A percentile compares a stretch with the other conserved stretches of the same genome.
These are phyloP conservation scores for Falco rusticolus DNA, from an alignment of 2,797 vertebrate genomes.

Conservation along the genomic window DNA sequence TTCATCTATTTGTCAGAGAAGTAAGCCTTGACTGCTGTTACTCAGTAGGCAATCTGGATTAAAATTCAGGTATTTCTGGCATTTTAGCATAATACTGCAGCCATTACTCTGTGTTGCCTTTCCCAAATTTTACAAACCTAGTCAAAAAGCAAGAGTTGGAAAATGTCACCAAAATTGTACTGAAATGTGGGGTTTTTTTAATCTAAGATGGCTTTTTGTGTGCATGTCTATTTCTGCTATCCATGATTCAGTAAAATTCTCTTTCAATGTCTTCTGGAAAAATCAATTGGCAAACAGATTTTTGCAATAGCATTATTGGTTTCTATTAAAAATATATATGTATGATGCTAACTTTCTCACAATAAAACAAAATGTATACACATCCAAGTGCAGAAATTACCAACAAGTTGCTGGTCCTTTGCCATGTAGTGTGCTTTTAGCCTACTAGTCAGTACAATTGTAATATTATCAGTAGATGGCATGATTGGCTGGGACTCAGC, in stretches of 20 bases:
- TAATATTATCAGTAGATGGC: not conserved
- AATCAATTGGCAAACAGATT: not conserved
- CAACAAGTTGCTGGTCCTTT: not conserved
- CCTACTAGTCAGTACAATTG: not conserved
- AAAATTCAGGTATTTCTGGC: not conserved
- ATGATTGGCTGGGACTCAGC: not conserved
- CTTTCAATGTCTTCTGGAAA: not conserved
- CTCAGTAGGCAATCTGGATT: not conserved
- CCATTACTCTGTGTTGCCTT: not conserved
- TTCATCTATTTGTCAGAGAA: not conserved
- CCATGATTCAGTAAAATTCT: not conserved
- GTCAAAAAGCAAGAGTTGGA: not conserved
- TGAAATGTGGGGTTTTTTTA: not conserved
- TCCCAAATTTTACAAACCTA: not conserved
- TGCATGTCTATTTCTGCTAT: not conserved
- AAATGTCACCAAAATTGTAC: not conserved
- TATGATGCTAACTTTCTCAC: not conserved
- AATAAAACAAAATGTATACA: not conserved
- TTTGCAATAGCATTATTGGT: not conserved
- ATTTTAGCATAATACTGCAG: not conserved
- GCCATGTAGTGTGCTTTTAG: not conserved
- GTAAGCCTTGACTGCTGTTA: not conserved
- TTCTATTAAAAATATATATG: not conserved
- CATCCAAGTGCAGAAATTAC: not conserved
- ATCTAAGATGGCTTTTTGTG: not conserved